Base-by-base conservation (phyloP, 2,113 vertebrate species). In the Phalacrocorax aristotelis region DNA sequence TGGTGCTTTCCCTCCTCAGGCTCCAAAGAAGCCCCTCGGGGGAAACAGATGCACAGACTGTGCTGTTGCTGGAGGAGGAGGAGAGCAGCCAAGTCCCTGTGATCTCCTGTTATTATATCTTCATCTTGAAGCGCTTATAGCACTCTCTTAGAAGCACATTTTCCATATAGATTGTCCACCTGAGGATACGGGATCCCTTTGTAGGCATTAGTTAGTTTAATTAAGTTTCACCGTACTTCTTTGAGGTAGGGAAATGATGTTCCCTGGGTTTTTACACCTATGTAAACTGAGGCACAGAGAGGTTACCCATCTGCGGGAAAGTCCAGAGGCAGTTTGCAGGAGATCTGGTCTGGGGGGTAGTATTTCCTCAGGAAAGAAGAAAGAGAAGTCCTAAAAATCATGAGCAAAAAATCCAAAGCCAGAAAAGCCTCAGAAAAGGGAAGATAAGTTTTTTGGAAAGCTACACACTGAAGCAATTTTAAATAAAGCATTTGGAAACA, bases 381-480 rank as follows among this genome's bases (percentile, higher is more conserved):
- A 76, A 75, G 38, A 87, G 5, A 64, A 85, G 46, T 38, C 76
- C 57, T 64, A 44, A 97, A 89, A 95, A 93, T 71, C 9, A 16
- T 40, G 51, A 75, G 21, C 44, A 46, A 52, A 86, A 76, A 76
- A 76, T 70, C 80, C 80, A 83, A 94, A 93, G 69, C 76, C 87
- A 96, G 82, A 78, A 95, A 91, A 96, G 75, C 95, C 82, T 95
- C 79, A 68, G 84, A 97, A 96, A 89, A 85, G n/a, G 75, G 79
- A 69, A 90, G 94, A 96, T 93, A 86, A 57, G 89, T 91, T 95
- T 97, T 97, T 90, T 6, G 2, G 79, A 95, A 94, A 94, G 76
- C 94, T 93, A 87, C 96, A 97, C 90, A 89, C 93, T 97, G 97
- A 98, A 97, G 36, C 70, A 97, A 97, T 98, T 96, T 97, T 57